These are phyloP conservation scores for Ammodytes dubius DNA, from an alignment of 2,113 vertebrate species.

Conservation along the genomic window DNA sequence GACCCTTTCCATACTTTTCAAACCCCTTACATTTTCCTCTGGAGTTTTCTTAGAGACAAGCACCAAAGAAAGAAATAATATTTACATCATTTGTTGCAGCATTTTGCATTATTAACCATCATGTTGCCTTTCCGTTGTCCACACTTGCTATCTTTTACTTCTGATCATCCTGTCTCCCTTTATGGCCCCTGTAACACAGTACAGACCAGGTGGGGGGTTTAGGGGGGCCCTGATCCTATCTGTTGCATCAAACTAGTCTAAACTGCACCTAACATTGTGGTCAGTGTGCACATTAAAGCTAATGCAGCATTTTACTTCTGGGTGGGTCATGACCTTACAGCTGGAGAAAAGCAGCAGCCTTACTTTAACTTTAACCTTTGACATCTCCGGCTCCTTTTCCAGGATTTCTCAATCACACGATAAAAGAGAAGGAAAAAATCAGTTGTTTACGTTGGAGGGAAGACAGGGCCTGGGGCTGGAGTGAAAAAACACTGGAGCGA, in stretches of 20 bases:
- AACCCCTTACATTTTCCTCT: no score
- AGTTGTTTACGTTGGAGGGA: no score
- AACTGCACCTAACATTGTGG: not conserved
- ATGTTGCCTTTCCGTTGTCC: no score
- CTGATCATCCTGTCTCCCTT: no score
- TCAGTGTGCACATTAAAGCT: not conserved
- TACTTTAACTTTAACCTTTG: slow-evolving; percentile 46
- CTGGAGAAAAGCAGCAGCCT: not conserved
- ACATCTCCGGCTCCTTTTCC: slow-evolving; percentile 19
- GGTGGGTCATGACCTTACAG: slow-evolving; percentile 45
- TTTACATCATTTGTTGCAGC: no score
- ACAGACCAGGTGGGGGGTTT: not conserved
- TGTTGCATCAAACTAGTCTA: slow-evolving; percentile 7
- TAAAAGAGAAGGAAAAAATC: no score
- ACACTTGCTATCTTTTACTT: not conserved
- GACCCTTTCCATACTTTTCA: not conserved
- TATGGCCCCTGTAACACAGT: not conserved
- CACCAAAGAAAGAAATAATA: no score
- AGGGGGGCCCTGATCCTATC: not conserved
- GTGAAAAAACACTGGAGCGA: no score
- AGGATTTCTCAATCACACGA: not conserved
- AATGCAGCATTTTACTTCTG: not conserved
- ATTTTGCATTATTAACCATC: no score
- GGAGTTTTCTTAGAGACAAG: no score
- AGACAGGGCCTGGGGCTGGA: no score